Evolutionary conservation across 2,113 vertebrate genomes (phyloP).

Genomic region (Microcebus lehilahytsara): DNA sequence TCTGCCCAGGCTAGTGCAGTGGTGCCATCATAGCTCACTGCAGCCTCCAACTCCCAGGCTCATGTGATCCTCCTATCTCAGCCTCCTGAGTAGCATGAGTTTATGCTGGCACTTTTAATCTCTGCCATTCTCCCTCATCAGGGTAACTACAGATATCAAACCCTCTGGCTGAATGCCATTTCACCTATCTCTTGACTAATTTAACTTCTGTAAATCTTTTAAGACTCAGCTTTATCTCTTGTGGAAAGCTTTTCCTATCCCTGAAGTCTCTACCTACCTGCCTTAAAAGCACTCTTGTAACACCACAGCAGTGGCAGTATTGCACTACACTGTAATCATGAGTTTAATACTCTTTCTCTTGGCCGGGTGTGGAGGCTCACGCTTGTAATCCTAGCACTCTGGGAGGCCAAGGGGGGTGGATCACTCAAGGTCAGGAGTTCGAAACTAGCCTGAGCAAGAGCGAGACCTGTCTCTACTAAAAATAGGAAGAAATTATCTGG

Average conservation of each 20-base stretch:
- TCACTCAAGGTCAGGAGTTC: too few species aligned
- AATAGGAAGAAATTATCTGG: too few species aligned
- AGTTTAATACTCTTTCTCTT: background rate
- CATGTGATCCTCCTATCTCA: too few species aligned
- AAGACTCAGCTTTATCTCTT: background rate
- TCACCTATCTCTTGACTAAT: background rate
- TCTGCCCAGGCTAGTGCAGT: too few species aligned
- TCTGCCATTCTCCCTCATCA: background rate
- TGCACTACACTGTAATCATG: background rate
- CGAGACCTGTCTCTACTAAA: too few species aligned
- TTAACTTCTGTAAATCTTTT: constrained; percentile 40
- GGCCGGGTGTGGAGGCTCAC: too few species aligned
- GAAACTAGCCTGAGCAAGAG: too few species aligned
- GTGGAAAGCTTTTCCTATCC: background rate
- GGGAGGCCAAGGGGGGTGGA: too few species aligned
- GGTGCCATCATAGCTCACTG: too few species aligned
- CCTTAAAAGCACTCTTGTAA: background rate
- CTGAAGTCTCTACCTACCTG: background rate
- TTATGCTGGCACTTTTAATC: background rate
- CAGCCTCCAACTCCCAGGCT: too few species aligned
- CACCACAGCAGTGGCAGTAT: background rate
- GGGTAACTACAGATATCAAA: background rate
- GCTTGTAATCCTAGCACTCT: too few species aligned
- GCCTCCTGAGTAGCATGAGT: too few species aligned
- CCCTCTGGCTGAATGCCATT: background rate